Conservation (phyloP, 1,140 invertebrate genomes). For the Lanistes nyassanus region DNA sequence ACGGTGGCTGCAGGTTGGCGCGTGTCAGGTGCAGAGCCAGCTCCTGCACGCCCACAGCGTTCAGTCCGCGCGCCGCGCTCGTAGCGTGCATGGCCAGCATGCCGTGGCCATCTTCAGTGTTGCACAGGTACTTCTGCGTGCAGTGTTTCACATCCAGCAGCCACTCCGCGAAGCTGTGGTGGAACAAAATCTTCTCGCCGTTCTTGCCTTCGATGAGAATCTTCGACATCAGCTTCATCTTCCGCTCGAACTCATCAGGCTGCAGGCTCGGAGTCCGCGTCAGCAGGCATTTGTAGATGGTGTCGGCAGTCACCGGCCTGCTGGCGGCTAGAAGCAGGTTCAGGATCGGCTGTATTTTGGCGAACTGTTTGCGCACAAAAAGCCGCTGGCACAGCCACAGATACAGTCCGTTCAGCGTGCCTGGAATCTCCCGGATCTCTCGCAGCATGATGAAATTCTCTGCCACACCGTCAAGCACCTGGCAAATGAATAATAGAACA, state of each 20-base stretch:
- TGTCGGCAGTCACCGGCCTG: slow-evolving; percentile 81
- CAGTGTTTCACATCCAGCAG: slow-evolving; percentile 95
- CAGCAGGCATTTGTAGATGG: slow-evolving; percentile 83
- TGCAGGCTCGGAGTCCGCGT: slow-evolving; percentile 82
- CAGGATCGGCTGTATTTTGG: slow-evolving; percentile 84
- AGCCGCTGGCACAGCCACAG: slow-evolving; percentile 93
- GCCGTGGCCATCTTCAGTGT: slow-evolving; percentile 85
- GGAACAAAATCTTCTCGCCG: slow-evolving; percentile 77
- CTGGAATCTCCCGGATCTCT: slow-evolving; percentile 88
- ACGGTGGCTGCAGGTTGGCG: slow-evolving; percentile 60
- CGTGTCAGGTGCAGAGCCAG: slow-evolving; percentile 71
- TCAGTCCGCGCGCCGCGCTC: slow-evolving; percentile 70
- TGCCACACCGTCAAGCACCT: slow-evolving; percentile 84
- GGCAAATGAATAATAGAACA: neutral
- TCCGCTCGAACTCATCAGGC: slow-evolving; percentile 84
- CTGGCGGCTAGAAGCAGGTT: slow-evolving; percentile 89
- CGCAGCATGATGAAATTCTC: slow-evolving; percentile 91
- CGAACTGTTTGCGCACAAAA: slow-evolving; percentile 76
- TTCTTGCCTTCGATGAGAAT: slow-evolving; percentile 68
- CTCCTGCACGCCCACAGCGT: slow-evolving; percentile 70
- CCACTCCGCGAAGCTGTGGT: slow-evolving; percentile 94
- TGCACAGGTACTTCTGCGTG: slow-evolving; percentile 92
- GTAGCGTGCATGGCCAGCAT: slow-evolving; percentile 89
- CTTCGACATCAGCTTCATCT: slow-evolving; percentile 82
- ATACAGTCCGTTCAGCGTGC: slow-evolving; percentile 93